phyloP scores from a whole-genome alignment of 2,797 vertebrate species.

The Cryptoprocta ferox region DNA sequence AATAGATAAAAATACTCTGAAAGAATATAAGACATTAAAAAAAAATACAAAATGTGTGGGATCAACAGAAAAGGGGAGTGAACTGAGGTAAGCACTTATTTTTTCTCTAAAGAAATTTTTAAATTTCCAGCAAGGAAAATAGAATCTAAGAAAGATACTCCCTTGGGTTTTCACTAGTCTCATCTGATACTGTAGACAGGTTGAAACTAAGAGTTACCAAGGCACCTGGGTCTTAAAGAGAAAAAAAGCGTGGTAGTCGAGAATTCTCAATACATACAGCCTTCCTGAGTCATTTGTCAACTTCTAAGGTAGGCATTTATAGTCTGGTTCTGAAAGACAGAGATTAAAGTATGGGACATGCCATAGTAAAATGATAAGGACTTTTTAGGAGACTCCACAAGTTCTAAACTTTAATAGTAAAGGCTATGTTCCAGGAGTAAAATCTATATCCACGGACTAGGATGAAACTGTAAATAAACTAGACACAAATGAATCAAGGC shows the following conservation, averaged over 20 bases:
- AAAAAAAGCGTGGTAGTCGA: not conserved
- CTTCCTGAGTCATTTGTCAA: not conserved
- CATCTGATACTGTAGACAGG: not conserved
- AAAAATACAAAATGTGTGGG: not conserved
- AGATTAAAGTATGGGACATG: not conserved
- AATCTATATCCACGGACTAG: not conserved
- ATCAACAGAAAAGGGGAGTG: not conserved
- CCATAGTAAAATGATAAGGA: not conserved
- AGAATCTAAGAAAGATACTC: not conserved
- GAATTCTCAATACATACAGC: not conserved
- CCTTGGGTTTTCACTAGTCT: not conserved
- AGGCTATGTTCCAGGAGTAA: not conserved
- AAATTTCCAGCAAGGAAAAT: not conserved
- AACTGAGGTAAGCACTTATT: not conserved
- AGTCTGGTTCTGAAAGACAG: not conserved
- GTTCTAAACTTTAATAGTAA: not conserved
- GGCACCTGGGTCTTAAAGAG: not conserved
- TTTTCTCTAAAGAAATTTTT: not conserved
- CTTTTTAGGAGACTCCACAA: not conserved
- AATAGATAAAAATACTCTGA: not conserved
- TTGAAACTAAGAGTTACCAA: not conserved
- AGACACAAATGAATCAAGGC: not conserved
- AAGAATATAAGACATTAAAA: not conserved
- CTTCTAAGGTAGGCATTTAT: not conserved
- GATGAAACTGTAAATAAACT: not conserved